Conservation (phyloP, 2,888 invertebrate genomes). For the Branchipolynoe longqiensis region DNA sequence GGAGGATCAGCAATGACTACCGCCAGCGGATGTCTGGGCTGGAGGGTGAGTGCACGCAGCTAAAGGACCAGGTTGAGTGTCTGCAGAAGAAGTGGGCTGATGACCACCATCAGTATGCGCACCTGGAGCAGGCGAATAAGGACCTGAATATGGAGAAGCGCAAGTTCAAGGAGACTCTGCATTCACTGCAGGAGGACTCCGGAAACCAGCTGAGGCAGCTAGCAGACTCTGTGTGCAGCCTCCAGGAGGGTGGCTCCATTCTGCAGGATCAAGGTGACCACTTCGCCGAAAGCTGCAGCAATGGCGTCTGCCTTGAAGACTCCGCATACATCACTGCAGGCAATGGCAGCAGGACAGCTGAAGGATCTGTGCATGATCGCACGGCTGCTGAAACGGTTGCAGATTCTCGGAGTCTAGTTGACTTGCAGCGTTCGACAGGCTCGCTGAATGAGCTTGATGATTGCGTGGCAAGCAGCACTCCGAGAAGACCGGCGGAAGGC, state of each 20-base stretch:
- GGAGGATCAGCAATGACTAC: slow-evolving; percentile 24
- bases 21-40: slow-evolving; percentile 18
- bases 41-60: slow-evolving; percentile 47
- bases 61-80: slow-evolving; percentile 17
- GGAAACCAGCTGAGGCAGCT: slow-evolving; percentile 34
- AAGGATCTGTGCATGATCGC: neutral
- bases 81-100: slow-evolving; percentile 31
- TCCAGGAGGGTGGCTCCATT: neutral
- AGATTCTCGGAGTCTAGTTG: neutral
- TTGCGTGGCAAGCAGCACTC: neutral
- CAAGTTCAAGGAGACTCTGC: slow-evolving; percentile 51
- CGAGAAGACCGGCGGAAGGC: slow-evolving; percentile 11
- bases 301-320: slow-evolving; percentile 34
- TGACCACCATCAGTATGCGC: slow-evolving; percentile 22
- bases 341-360: neutral
- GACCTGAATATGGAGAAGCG: slow-evolving; percentile 55
- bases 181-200: slow-evolving; percentile 34
- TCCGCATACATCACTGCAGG: slow-evolving; percentile 45
- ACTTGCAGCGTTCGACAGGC: neutral
- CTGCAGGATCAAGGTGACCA: slow-evolving; percentile 10
- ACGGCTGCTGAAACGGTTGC: neutral
- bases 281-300: too few relatives aligned
- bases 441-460: neutral
- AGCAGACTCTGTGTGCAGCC: slow-evolving; percentile 33
- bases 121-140: slow-evolving; percentile 28